Base-by-base conservation (phyloP, 2,113 vertebrate genomes). In the Apteryx mantelli region DNA sequence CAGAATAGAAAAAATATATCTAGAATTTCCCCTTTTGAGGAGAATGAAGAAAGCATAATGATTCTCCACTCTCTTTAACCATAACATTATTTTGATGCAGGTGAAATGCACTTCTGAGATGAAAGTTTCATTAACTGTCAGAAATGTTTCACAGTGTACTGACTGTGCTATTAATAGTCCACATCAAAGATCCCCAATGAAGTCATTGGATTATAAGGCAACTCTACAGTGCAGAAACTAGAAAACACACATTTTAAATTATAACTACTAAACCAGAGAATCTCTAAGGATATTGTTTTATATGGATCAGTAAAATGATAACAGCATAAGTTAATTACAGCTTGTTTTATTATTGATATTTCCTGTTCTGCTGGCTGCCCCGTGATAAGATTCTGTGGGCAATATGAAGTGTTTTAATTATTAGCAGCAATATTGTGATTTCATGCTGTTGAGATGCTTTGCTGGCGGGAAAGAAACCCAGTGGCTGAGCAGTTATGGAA, bases 321-420 rank as follows among this genome's bases (percentile, higher is more conserved):
- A 93, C 95, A 63, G 60, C 63, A 26, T 52, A 69, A 56, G 38
- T 26, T 66, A 68, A 53, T 14, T 79, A 53, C 34, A 20, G 52
- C 40, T 56, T 92, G 76, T 85, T 89, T 89, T 68, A 89, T 84
- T 86, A 73, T 42, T 91, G 42, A 38, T 85, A 89, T 55, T 95
- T 89, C 78, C 74, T 79, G 44, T 77, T 89, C 82, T 70, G 44
- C 34, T 92, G 52, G 42, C 80, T 92, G 77, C 70, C 81, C 94
- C 65, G 78, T 86, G 75, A 85, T 96, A 91, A 92, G 94, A 86
- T 55, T 80, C 55, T 36, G 19, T 12, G 30, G 48, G 48, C 53
- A 85, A 82, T 70, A 42, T 9, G 26, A 85, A 80, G 53, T 77
- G 65, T 76, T 61, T 26, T 16, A 81, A 70, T 91, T 86, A 79